Evolutionary conservation across 2,797 vertebrate genomes (phyloP).

Genomic region (Huso huso): DNA sequence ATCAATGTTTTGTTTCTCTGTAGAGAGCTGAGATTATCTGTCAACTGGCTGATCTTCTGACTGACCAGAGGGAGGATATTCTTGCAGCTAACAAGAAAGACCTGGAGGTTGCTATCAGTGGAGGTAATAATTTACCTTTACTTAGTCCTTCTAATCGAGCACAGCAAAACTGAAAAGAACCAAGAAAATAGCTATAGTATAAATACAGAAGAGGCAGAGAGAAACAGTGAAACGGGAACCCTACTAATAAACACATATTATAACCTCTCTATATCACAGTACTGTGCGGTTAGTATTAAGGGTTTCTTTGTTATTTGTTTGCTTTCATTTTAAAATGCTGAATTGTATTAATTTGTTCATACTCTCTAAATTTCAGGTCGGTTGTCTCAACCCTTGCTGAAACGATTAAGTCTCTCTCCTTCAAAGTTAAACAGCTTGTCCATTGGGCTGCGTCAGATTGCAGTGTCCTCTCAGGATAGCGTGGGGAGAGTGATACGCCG

Average conservation of each 20-base stretch:
- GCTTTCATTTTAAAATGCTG: background rate
- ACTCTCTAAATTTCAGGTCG: conserved; percentile 44
- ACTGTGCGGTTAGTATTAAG: too few relatives aligned
- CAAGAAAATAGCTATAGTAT: too few relatives aligned
- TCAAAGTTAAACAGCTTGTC: conserved; percentile 86
- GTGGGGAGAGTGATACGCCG: conserved; percentile 80
- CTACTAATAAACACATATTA: too few relatives aligned
- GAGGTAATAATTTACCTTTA: conserved; percentile 52
- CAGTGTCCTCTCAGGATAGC: conserved; percentile 74
- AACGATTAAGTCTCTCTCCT: conserved; percentile 78
- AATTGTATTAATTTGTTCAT: background rate
- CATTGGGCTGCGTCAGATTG: conserved; percentile 83
- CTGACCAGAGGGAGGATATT: conserved; percentile 83
- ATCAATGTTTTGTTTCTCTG: conserved; percentile 18
- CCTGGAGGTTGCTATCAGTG: conserved; percentile 72
- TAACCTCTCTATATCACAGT: too few relatives aligned
- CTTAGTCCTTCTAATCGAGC: background rate
- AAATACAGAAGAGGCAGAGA: too few relatives aligned
- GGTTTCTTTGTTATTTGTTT: background rate
- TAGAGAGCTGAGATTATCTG: conserved; percentile 90
- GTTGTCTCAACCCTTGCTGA: conserved; percentile 71
- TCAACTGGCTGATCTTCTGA: conserved; percentile 80
- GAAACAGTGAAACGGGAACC: too few relatives aligned
- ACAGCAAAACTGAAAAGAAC: too few relatives aligned
- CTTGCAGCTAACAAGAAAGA: conserved; percentile 85